Evolutionary conservation across 1,140 invertebrate genomes (phyloP), one percentile per base, ranked within the genome.

Genomic region (Ceratosolen fusciceps): DNA sequence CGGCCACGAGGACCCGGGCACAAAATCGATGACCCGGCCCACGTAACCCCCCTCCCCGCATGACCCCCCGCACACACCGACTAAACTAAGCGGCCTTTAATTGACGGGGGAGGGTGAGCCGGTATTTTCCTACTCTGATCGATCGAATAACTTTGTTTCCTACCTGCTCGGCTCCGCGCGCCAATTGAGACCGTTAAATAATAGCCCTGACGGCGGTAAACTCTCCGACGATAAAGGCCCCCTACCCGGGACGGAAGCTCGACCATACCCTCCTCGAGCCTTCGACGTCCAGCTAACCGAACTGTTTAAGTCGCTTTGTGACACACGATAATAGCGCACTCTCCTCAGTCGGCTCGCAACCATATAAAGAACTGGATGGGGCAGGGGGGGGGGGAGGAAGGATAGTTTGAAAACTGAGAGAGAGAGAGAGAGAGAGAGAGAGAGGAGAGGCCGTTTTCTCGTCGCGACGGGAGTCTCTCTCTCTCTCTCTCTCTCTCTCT

Each of bases 51-150:
- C n/a, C n/a, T n/a, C n/a, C n/a, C n/a, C n/a, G n/a, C n/a, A n/a
- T n/a, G n/a, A n/a, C n/a, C n/a, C n/a, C n/a, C n/a, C n/a, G n/a
- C n/a, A n/a, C n/a, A n/a, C n/a, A n/a, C n/a, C n/a, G n/a, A n/a
- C n/a, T n/a, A n/a, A 80, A 79, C 81, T 85, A 86, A 87, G 84
- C 84, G 82, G 71, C 82, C 83, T 83, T 87, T 87, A 87, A 87
- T 86, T 81, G 84, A 83, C 83, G 82, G 0, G 37, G 29, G 56
- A 29, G 0, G 37, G 29, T n/a, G 19, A 70, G 2, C 14, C 34
- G 8, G 4, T 70, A 29, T 19, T 29, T 70, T 47, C 67, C 39
- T 12, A 24, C 34, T 47, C 39, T 70, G 43, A 70, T 70, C 67
- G 67, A 70, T 70, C 39, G 37, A 29, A 47, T 70, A 47, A 47